phyloP scores from a whole-genome alignment of 2,888 invertebrate species.

The Diloba caeruleocephala region DNA sequence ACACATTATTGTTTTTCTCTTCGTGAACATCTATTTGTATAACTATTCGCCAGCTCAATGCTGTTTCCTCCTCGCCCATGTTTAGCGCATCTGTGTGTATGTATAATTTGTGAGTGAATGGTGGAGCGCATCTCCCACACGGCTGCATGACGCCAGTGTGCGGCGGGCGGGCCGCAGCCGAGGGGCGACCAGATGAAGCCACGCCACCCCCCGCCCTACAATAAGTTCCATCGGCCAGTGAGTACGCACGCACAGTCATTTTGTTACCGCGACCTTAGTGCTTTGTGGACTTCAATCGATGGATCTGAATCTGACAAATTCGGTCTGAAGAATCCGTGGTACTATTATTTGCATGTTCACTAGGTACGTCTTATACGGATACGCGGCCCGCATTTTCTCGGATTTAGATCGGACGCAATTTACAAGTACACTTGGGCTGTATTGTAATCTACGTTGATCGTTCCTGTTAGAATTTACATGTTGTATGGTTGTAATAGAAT shows the following conservation, averaged over 20 bases:
- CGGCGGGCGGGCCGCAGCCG: conserved; percentile 50
- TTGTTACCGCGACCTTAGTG: conserved; percentile 17
- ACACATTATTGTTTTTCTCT: too few species aligned
- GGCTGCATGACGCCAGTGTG: conserved; percentile 72
- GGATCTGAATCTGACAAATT: conserved; percentile 25
- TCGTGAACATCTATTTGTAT: not conserved
- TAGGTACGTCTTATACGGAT: not conserved
- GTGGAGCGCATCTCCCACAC: conserved; percentile 70
- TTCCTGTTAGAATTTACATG: too few species aligned
- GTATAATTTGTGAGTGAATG: conserved; percentile 59
- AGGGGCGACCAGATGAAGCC: conserved; percentile 24
- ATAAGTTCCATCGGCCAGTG: conserved; percentile 32
- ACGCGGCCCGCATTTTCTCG: not conserved
- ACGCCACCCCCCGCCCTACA: conserved; percentile 17
- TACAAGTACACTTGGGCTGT: not conserved
- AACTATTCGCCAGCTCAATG: conserved; percentile 18
- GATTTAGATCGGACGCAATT: not conserved
- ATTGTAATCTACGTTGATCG: not conserved
- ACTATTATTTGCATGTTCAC: not conserved
- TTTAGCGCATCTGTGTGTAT: conserved; percentile 18
- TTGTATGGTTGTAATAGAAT: too few species aligned
- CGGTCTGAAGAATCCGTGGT: not conserved
- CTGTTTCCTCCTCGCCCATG: conserved; percentile 14
- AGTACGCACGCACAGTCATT: conserved; percentile 34
- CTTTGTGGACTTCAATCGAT: conserved; percentile 22